Base-by-base conservation (phyloP, 2,888 invertebrate species). In the Drosophila niveifrons region DNA sequence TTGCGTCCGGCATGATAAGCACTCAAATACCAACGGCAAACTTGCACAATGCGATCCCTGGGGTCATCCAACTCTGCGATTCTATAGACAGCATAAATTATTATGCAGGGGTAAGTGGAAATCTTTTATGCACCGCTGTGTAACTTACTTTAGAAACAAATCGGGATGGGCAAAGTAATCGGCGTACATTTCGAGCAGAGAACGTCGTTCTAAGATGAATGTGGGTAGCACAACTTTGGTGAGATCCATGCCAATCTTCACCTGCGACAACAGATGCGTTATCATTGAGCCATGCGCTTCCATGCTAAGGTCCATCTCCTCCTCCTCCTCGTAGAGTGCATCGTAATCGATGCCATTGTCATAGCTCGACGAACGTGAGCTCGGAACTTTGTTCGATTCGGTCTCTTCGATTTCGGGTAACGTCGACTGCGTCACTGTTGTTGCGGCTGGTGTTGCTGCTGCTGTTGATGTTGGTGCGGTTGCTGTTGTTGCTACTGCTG, bases 81-180 rank as follows among this genome's bases (percentile, higher is more conserved):
- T 92, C 98, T 98, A 92, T 59, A 91, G 90, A 7, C 0, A 9
- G 1, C 47, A 39, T 11, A 9, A 34, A 31, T 13, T 23, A 23
- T 23, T 23, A 23, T 23, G 23, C 23, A 23, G 23, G 4, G 23
- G 23, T 11, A 6, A 36, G n/a, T 36, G 36, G n/a, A 4, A 2
- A 11, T 3, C 9, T 10, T 10, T n/a, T 0, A 9, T 1, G 9
- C 8, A 13, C 13, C 0, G 9, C 0, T 23, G 23, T 23, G 11
- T 2, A 23, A 86, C 92, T 91, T 93, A 98, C 98, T 94, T 96
- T 74, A 96, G 94, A 93, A 99, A 99, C 88, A 98, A 95, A 93
- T 99, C 99, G 0, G 99, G 99, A 94, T 99, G 99, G 10, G 99
- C 98, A 93, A 99, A 99, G 92, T 99, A 99, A 93, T 99, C 99